These are phyloP conservation scores for Temnothorax longispinosus DNA, from an alignment of 1,140 invertebrate genomes.

Conservation along the genomic window DNA sequence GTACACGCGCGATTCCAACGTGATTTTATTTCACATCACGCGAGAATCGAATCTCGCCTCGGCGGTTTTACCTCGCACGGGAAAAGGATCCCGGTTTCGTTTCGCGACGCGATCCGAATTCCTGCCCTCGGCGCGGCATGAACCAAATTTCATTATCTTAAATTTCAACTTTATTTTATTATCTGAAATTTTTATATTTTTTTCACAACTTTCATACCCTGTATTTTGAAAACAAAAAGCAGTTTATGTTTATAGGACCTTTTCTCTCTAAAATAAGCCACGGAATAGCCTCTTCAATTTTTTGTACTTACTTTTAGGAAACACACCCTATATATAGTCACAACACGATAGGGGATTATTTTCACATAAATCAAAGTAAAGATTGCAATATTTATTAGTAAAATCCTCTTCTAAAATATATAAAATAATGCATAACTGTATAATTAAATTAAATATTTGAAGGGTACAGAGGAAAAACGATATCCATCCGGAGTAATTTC, in stretches of 20 bases:
- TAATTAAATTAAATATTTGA: background rate
- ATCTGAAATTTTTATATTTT: no score
- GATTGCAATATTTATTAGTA: no score
- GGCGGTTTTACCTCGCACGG: background rate
- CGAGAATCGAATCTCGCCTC: slow-evolving; percentile 24
- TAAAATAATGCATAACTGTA: background rate
- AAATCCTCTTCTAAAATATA: background rate
- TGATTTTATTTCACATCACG: slow-evolving; percentile 50
- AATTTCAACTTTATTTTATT: background rate
- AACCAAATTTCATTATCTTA: background rate
- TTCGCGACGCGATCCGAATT: background rate
- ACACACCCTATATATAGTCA: no score
- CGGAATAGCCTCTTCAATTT: no score
- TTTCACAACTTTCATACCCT: background rate
- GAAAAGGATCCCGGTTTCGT: background rate
- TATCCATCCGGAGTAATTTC: no score
- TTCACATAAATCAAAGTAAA: background rate
- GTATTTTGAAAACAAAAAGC: no score
- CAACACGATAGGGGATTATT: no score
- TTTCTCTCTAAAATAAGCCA: no score
- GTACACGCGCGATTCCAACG: slow-evolving; percentile 19
- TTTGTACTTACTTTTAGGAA: no score
- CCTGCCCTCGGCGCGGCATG: background rate
- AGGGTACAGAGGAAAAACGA: no score
- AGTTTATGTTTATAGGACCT: no score